Conservation (phyloP, 1,140 invertebrate species). For the Archivesica marissinica region DNA sequence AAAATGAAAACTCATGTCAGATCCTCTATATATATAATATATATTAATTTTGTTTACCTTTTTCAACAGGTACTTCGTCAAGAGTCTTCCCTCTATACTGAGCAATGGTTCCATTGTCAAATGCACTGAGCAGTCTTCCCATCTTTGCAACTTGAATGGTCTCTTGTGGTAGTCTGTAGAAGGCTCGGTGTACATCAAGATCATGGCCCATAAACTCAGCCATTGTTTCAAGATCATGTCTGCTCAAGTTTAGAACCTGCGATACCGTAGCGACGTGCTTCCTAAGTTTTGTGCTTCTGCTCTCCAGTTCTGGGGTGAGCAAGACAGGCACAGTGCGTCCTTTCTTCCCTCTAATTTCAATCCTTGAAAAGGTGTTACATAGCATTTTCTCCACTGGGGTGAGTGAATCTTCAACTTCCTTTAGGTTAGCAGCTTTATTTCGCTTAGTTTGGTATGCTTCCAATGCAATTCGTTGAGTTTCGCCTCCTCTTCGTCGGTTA, state of each 20-base stretch:
- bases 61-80: conserved; percentile 59
- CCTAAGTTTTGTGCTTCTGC: conserved; percentile 57
- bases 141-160: conserved; percentile 59
- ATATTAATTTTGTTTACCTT: too few species aligned
- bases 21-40: too few species aligned
- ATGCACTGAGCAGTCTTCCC: conserved; percentile 50
- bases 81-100: conserved; percentile 56
- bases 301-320: conserved; percentile 51
- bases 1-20: too few species aligned
- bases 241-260: conserved; percentile 56
- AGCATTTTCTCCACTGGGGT: conserved; percentile 64
- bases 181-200: conserved; percentile 56
- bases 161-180: conserved; percentile 60
- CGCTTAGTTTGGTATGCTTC: conserved; percentile 36
- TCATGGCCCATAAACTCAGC: conserved; percentile 66
- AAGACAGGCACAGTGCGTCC: conserved; percentile 65
- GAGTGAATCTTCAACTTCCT: conserved; percentile 62
- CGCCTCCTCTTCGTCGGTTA: conserved; percentile 65
- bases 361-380: conserved; percentile 54
- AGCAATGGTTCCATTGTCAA: conserved; percentile 54
- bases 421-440: conserved; percentile 18
- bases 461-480: conserved; percentile 62
- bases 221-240: conserved; percentile 56
- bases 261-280: conserved; percentile 65
- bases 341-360: conserved; percentile 68